These are phyloP conservation scores for Eublepharis macularius DNA, from an alignment of 2,113 vertebrate species.

Conservation along the genomic window DNA sequence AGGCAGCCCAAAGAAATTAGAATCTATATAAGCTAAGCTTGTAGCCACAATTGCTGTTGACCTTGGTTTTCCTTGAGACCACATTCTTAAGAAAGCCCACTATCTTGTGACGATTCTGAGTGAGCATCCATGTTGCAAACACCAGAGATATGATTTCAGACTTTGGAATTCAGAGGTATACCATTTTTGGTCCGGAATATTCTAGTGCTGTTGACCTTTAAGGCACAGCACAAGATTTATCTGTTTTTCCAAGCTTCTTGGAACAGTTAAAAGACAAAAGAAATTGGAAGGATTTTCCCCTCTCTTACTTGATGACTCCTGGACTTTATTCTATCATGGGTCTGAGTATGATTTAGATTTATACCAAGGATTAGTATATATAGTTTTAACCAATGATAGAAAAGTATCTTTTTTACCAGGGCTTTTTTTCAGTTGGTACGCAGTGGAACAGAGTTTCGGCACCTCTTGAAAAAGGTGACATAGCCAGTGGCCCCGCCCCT, in stretches of 20 bases:
- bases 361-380: fast-evolving
- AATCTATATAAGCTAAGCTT: background rate
- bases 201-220: fast-evolving
- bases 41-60: conserved; percentile 7
- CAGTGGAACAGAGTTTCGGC: too few species aligned
- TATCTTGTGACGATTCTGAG: background rate
- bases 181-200: background rate
- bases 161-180: fast-evolving
- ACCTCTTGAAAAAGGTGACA: too few species aligned
- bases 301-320: background rate
- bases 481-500: too few species aligned
- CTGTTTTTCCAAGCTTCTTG: fast-evolving
- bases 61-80: background rate
- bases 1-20: background rate
- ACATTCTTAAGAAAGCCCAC: background rate
- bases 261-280: fast-evolving
- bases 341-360: fast-evolving
- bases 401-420: too few species aligned
- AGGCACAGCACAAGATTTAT: fast-evolving
- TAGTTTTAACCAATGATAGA: background rate
- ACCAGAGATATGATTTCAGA: fast-evolving
- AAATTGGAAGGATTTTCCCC: fast-evolving
- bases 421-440: too few species aligned
- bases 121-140: background rate
- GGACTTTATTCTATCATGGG: fast-evolving